Base-by-base conservation (phyloP, 2,797 vertebrate genomes). In the Rhadinocentrus ornatus region DNA sequence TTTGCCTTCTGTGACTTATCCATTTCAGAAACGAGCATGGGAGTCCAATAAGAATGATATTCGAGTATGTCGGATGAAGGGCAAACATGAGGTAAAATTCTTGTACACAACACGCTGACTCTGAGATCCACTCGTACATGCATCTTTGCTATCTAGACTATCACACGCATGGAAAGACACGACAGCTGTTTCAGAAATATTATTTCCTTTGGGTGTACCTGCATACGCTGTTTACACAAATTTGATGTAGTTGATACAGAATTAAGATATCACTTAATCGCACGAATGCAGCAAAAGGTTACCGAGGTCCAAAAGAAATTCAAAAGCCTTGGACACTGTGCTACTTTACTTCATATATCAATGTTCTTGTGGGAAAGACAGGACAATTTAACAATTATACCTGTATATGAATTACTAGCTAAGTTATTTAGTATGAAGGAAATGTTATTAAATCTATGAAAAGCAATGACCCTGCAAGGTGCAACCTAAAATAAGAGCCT, bases 61-160 rank as follows among this genome's bases (percentile, higher is more conserved):
- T 70, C 93, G 96, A 78, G 96, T 98, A 91, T 99, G 97, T 85
- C 86, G 95, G 57, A 99, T 99, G 97, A 99, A 98, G 91, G 97
- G 97, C 85, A 99, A 99, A 77, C 96, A 97, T 0, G 96, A 99
- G 96, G 97, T 98, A 87, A 62, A 53, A 65, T 31, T 57, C 55
- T 58, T 2, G 9, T 50, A 50, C 65, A 66, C 66, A 65, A 58
- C 70, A 31, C 58, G n/a, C 58, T 61, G 70, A 76, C 79, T 75
- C 80, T 78, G 73, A 82, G 73, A 76, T 66, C 71, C 69, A 27
- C 75, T 73, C 63, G 7, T 34, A 67, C 75, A 66, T 63, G 60
- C 83, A 71, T 71, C 73, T 57, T 69, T 29, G 74, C 60, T 46
- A 65, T 80, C 71, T 50, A 68, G 59, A 68, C 81, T 46, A 84